Evolutionary conservation across 2,888 invertebrate genomes (phyloP), one percentile per base, ranked within the genome.

Genomic region (Teinopalpus imperialis): DNA sequence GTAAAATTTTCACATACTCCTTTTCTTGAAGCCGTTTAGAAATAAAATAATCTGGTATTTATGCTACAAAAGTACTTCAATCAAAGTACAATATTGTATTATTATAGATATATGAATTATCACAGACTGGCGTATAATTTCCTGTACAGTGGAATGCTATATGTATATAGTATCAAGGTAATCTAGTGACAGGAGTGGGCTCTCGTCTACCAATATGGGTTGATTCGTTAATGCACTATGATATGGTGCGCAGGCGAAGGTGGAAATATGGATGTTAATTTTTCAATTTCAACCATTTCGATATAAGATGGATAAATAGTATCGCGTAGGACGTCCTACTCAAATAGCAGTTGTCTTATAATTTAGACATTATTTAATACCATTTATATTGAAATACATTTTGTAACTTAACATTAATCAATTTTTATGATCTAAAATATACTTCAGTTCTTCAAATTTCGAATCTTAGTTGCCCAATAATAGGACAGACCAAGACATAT

Each of bases 71-170:
- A n/a, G n/a, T n/a, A n/a, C n/a, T n/a, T n/a, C n/a, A n/a, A 18
- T 31, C 4, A 4, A 26, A 18, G 5, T 37, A 27, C 18, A 10
- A 30, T n/a, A 7, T 39, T 6, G 4, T 9, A 8, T n/a, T 27
- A 12, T 21, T 23, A 3, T 21, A 32, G 4, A 20, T 13, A 14
- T 6, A 26, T 21, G 14, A 9, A 30, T n/a, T 41, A 31, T 8
- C 16, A 7, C 13, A 39, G 39, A 49, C 35, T 57, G 53, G 55
- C 52, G 57, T 52, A 52, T 39, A 40, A 20, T 73, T 83, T 83
- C 81, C 83, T 73, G 76, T 57, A 74, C 61, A 48, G 52, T 60
- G 71, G 82, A 81, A 83, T 82, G 81, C 61, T 54, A 43, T 34
- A 21, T n/a, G 49, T 54, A 43, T 34, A 21, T n/a, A 50, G 31